phyloP scores from a whole-genome alignment of 2,888 invertebrate species.

The Torymus aiolomorphi region DNA sequence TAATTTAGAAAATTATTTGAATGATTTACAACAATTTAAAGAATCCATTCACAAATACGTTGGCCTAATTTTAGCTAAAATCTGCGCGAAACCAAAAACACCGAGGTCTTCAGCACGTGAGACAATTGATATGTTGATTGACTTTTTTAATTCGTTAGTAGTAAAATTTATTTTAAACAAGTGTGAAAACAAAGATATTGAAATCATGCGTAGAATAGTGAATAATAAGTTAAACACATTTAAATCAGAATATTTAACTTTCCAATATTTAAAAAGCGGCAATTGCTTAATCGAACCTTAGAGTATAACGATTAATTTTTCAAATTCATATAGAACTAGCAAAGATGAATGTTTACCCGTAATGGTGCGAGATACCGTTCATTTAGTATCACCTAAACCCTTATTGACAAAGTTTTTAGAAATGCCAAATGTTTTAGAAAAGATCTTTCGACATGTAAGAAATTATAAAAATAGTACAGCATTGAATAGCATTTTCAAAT shows the following conservation, averaged over 20 bases:
- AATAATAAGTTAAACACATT: slow-evolving; percentile 17
- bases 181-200: neutral
- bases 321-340: neutral
- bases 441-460: slow-evolving; percentile 50
- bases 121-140: neutral
- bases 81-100: slow-evolving; percentile 36
- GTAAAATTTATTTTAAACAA: slow-evolving; percentile 1
- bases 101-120: neutral
- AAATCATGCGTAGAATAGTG: neutral
- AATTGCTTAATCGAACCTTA: neutral
- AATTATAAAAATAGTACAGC: slow-evolving; percentile 40
- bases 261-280: slow-evolving; percentile 13
- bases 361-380: neutral
- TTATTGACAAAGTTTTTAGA: slow-evolving; percentile 57
- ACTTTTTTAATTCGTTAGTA: too few relatives aligned
- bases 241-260: slow-evolving; percentile 10
- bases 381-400: slow-evolving; percentile 43
- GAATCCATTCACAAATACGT: slow-evolving; percentile 15
- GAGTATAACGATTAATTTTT: neutral
- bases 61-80: slow-evolving; percentile 42
- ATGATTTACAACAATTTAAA: slow-evolving; percentile 11
- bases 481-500: slow-evolving; percentile 45
- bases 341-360: slow-evolving; percentile 3
- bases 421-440: slow-evolving; percentile 53
- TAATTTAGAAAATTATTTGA: neutral